Base-by-base conservation (phyloP, 2,888 invertebrate species). In the Callinectes sapidus region DNA sequence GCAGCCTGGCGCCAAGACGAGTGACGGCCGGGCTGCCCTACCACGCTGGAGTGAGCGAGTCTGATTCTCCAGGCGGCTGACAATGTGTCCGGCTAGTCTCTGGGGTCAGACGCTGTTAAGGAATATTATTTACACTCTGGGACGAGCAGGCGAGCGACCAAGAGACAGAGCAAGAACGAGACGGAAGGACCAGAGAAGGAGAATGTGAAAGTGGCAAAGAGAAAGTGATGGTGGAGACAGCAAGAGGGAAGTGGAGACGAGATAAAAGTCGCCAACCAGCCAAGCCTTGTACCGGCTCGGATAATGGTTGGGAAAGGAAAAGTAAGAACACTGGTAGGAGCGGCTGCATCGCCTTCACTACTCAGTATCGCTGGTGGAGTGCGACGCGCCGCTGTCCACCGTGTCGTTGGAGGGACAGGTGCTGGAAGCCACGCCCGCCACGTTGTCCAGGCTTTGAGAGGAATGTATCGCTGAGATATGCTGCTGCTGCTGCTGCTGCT, bases 351-450 rank as follows among this genome's bases (percentile, higher is more conserved):
- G 32, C 35, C 61, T 54, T 81, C 16, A 18, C 87, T 92, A 92
- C 54, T 92, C 92, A 1, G 90, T 90, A 77, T 92, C 92, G 32
- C 92, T 92, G 61, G 90, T 87, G 48, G 90, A 92, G n/a, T 92
- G 92, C 13, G 92, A 92, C 32, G 92, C 90, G 10, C 92, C 90
- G 71, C 92, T 92, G 87, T 92, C 92, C 23, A 92, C 87, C 8
- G 89, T 90, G 89, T 90, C 92, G 71, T 81, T 90, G 42, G 89
- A 90, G 16, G 90, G 90, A 90, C 92, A 92, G 13, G 92, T 90
- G 42, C 90, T 90, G 66, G 92, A 92, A 23, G 92, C 87, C 54
- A 90, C 92, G 39, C 92, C 92, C 6, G 92, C 54, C 8, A 89
- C 48, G 32, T 77, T 92, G 18, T 92, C 92, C 35, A 92, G n/a